These are phyloP conservation scores for Catharus minimus DNA, from an alignment of 2,113 vertebrate genomes.

Conservation along the genomic window DNA sequence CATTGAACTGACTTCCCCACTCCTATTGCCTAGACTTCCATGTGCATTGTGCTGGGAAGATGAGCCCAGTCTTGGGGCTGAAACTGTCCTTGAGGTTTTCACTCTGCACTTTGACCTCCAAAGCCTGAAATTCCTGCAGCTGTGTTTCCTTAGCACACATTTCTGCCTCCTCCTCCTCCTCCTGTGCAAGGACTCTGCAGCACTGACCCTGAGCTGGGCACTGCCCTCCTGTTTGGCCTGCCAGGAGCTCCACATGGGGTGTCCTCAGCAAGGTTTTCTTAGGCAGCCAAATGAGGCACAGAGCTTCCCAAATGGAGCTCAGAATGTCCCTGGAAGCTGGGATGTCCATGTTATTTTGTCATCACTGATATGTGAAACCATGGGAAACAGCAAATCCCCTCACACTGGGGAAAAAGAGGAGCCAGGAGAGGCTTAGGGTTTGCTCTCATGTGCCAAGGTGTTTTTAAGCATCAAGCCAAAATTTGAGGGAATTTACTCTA, in stretches of 20 bases:
- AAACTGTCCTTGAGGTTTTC: not conserved
- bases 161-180: not conserved
- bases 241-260: not conserved
- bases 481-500: slow-evolving; percentile 15
- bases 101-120: not conserved
- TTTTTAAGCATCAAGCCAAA: slow-evolving; percentile 33
- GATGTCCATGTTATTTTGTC: not conserved
- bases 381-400: not conserved
- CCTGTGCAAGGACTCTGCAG: not conserved
- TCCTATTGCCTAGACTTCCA: not conserved
- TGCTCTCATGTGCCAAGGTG: slow-evolving; percentile 17
- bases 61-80: not conserved
- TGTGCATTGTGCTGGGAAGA: not conserved
- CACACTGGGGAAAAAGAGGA: not conserved
- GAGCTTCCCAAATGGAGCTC: not conserved
- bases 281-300: not conserved
- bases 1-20: not conserved
- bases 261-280: not conserved
- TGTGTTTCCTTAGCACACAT: not conserved
- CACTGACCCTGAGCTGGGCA: not conserved
- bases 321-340: not conserved
- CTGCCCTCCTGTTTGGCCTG: not conserved
- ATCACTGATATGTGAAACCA: not conserved
- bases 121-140: not conserved
- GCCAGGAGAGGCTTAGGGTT: not conserved